Evolutionary conservation across 2,888 invertebrate species (phyloP), one percentile per base, ranked within the genome.

Genomic region (Empis stercorea): DNA sequence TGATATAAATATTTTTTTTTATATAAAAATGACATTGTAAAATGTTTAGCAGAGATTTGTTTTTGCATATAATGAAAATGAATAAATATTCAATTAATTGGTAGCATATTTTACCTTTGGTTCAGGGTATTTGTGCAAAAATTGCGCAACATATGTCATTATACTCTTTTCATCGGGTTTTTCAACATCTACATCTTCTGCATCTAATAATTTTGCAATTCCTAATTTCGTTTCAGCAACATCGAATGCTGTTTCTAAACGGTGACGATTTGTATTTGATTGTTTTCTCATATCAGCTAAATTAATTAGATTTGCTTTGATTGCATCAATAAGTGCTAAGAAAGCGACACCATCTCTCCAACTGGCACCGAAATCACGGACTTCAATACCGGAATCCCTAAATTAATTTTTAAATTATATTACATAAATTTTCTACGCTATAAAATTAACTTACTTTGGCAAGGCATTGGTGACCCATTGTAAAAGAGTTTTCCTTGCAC

Each of bases 121-220:
- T 73, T 89, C 88, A 42, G 88, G 88, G 71, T 88, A 89, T 72
- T 93, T 92, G 68, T 95, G 93, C 63, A 96, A 75, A 72, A 96
- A 96, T 73, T 96, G 95, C 37, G 96, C 94, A 52, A 96, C 94
- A 68, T 96, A 96, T 30, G 96, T 96, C 95, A 96, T 96, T 59
- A 96, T 91, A 52, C 93, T 94, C 71, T 91, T 87, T 68, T 96
- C 96, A 68, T 96, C 96, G 5, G 96, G 96, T 65, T 89, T 88
- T 27, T 87, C 84, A 23, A 94, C 93, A 67, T 95, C 94, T 44
- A 94, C 93, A 70, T 94, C 94, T 72, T 95, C 95, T 4, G 95
- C 88, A 66, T 96, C 96, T 46, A 96, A 72, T 11, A 96, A 74
- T 58, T 87, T 78, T 17, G 93, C 86, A 59, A 96, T 94, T 50